These are phyloP conservation scores for Danaus plexippus DNA, from an alignment of 1,140 invertebrate genomes.

Conservation along the genomic window DNA sequence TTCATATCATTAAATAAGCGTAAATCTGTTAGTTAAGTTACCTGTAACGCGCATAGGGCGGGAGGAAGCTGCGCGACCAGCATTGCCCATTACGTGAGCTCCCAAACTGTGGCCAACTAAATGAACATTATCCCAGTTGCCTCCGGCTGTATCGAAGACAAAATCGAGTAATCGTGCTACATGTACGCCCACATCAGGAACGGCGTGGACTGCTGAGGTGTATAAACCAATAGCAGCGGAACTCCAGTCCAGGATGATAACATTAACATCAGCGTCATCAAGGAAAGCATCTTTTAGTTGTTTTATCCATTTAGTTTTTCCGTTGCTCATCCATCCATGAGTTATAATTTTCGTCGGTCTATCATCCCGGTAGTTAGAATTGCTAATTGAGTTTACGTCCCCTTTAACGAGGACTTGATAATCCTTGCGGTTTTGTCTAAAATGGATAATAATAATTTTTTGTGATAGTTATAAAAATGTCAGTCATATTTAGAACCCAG, in stretches of 20 bases:
- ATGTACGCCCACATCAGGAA: slow-evolving; percentile 66
- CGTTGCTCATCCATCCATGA: slow-evolving; percentile 46
- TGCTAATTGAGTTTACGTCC: slow-evolving; percentile 31
- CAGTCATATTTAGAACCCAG: neutral
- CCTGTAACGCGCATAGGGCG: slow-evolving; percentile 37
- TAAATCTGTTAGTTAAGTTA: slow-evolving; percentile 8
- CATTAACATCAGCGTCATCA: slow-evolving; percentile 59
- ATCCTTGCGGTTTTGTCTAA: slow-evolving; percentile 32
- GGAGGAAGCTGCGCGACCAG: slow-evolving; percentile 33
- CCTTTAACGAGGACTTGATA: slow-evolving; percentile 33
- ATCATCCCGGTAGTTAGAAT: slow-evolving; percentile 31
- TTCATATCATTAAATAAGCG: neutral
- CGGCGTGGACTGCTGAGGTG: slow-evolving; percentile 61
- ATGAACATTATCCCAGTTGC: slow-evolving; percentile 41
- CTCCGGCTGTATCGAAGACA: slow-evolving; percentile 43
- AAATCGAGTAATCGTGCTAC: slow-evolving; percentile 71
- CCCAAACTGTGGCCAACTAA: slow-evolving; percentile 45
- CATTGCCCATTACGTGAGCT: slow-evolving; percentile 44
- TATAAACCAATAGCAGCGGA: slow-evolving; percentile 56
- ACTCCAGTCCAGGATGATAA: slow-evolving; percentile 73
- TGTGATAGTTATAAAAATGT: neutral
- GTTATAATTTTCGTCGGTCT: slow-evolving; percentile 34
- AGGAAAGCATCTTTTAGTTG: slow-evolving; percentile 52
- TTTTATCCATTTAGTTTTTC: slow-evolving; percentile 29
- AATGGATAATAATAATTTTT: slow-evolving; percentile 17